These are phyloP conservation scores for Leptopilina clavipes DNA, from an alignment of 1,140 invertebrate species.

Conservation along the genomic window DNA sequence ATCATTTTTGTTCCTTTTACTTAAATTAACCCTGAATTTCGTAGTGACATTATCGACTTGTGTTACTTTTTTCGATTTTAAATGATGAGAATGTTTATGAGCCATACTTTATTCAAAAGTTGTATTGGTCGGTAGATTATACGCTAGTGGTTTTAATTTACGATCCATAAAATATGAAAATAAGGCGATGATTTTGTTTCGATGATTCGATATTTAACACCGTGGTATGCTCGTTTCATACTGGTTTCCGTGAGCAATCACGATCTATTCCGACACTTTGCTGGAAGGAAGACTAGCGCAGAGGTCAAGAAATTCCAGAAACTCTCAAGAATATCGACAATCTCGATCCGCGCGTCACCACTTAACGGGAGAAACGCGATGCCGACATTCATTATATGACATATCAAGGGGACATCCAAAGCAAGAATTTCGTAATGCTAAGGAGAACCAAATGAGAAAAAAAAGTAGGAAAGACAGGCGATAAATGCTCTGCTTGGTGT, in stretches of 20 bases:
- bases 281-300: constrained; percentile 19
- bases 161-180: constrained; percentile 36
- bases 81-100: background rate
- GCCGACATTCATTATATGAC: constrained; percentile 16
- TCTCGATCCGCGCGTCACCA: constrained; percentile 28
- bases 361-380: constrained; percentile 7
- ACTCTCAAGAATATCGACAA: constrained; percentile 25
- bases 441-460: background rate
- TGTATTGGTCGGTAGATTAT: background rate
- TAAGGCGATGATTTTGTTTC: constrained; percentile 39
- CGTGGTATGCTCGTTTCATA: constrained; percentile 7
- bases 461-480: background rate
- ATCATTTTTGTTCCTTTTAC: no score
- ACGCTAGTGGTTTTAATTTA: constrained; percentile 25
- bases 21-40: background rate
- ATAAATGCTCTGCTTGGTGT: constrained; percentile 17
- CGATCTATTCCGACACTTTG: constrained; percentile 25
- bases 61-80: background rate
- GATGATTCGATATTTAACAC: constrained; percentile 30
- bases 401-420: constrained; percentile 30
- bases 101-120: background rate
- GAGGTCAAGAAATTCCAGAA: constrained; percentile 38
- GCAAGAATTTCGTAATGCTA: constrained; percentile 5
- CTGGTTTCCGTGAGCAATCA: constrained; percentile 35
- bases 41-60: background rate